Percentiles rank a stretch among this genome's conserved stretches.
These are phyloP conservation scores for Lepidochitona cinerea DNA, from an alignment of 2,888 invertebrate genomes.

Conservation along the genomic window DNA sequence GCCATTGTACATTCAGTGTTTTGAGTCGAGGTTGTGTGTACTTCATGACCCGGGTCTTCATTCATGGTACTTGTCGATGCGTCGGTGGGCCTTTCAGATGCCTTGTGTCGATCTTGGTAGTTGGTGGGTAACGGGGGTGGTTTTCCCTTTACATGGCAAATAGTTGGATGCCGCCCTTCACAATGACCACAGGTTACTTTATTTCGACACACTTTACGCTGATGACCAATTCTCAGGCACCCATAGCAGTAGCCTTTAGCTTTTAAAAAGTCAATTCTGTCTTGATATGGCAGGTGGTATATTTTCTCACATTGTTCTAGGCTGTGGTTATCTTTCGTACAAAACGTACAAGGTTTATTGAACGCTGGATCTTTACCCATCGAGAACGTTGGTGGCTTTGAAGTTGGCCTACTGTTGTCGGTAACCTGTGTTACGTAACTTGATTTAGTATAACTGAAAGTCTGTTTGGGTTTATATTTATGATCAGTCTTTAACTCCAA, in stretches of 20 bases:
- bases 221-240: constrained; percentile 1
- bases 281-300: neutral
- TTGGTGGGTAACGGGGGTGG: neutral
- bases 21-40: neutral
- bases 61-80: neutral
- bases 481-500: neutral
- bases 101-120: neutral
- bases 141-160: constrained; percentile 1
- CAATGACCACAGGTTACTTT: neutral
- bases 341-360: neutral
- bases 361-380: neutral
- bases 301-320: neutral
- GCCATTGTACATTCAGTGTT: neutral
- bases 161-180: constrained; percentile 6
- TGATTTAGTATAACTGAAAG: neutral
- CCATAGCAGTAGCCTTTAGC: constrained; percentile 8
- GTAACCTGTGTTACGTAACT: neutral
- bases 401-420: neutral
- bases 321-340: neutral
- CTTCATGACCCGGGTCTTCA: neutral
- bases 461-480: neutral
- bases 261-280: constrained; percentile 9
- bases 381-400: neutral
- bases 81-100: neutral
- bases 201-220: neutral